These are phyloP conservation scores for Phrynocephalus versicolor DNA, from an alignment of 2,113 vertebrate species.

Conservation along the genomic window DNA sequence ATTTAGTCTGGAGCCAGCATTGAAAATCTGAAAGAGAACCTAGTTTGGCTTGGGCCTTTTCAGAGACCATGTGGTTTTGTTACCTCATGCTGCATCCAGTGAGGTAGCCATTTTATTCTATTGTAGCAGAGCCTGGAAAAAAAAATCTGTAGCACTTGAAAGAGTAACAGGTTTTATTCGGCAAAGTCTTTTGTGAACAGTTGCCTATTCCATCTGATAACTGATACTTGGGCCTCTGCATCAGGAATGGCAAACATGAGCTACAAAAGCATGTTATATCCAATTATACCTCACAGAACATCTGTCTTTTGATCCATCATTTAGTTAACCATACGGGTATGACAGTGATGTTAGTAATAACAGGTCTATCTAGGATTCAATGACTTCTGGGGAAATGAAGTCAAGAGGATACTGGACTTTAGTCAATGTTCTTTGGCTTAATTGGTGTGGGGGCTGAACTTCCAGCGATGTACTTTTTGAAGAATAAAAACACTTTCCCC, in stretches of 20 bases:
- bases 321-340: background rate
- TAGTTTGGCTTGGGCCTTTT: background rate
- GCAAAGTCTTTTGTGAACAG: no score
- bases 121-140: no score
- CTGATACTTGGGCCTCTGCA: no score
- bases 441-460: background rate
- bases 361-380: background rate
- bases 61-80: no score
- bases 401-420: background rate
- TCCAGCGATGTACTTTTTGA: background rate
- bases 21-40: no score
- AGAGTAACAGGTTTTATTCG: no score
- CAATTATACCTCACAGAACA: no score
- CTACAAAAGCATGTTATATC: background rate
- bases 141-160: no score
- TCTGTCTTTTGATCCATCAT: background rate
- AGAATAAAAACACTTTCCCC: background rate
- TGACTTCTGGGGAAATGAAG: background rate
- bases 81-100: background rate
- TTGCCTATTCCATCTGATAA: no score
- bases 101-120: no score
- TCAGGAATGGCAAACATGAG: background rate
- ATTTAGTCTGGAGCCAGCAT: no score
- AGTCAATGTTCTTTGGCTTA: background rate
- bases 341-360: background rate